Evolutionary conservation across 2,797 vertebrate species (phyloP).

Genomic region (Apogon hyalosoma): DNA sequence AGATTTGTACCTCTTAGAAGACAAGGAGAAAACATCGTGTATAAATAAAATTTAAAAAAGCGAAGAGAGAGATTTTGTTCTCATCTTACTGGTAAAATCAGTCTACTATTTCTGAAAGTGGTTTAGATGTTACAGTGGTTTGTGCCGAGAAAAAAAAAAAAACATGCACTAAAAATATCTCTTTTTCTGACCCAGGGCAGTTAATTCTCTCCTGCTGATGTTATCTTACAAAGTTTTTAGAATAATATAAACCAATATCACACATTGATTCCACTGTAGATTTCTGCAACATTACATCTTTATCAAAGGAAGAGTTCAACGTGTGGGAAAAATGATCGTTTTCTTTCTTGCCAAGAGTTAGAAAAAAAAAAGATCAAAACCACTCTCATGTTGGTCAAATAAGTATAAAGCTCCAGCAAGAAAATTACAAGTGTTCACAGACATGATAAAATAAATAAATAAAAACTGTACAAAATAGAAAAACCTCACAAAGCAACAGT

Average conservation of each 20-base stretch:
- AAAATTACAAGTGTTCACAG: no score
- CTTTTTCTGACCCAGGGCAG: background rate
- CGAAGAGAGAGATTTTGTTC: slow-evolving; percentile 1
- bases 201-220: background rate
- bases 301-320: background rate
- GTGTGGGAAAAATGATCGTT: background rate
- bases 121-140: background rate
- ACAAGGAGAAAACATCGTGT: slow-evolving; percentile 18
- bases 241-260: background rate
- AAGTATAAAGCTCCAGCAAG: no score
- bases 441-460: no score
- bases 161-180: background rate
- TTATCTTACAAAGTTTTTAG: background rate
- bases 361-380: no score
- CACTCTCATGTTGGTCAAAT: no score
- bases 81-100: background rate
- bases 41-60: slow-evolving; percentile 3
- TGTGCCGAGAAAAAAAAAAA: background rate
- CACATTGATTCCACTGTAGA: background rate
- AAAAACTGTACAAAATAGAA: no score
- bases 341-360: no score
- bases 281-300: background rate
- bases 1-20: slow-evolving; percentile 8
- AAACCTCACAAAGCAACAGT: no score
- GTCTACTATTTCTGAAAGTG: background rate